Base-by-base conservation (phyloP, 1,140 invertebrate species). In the Globodera rostochiensis region DNA sequence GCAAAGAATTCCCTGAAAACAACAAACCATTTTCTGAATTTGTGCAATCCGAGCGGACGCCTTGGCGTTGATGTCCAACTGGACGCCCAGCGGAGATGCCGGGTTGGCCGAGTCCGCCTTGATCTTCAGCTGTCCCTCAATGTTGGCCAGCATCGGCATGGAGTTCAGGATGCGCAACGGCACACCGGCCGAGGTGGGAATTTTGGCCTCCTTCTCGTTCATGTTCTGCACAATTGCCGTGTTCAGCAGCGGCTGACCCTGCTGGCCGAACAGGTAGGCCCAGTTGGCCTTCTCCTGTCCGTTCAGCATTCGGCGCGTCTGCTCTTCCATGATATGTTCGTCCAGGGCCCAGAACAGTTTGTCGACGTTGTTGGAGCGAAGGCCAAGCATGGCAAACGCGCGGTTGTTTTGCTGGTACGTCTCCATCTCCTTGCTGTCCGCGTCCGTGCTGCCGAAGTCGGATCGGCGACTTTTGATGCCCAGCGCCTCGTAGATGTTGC, bases 131-230 rank as follows among this genome's bases (percentile, higher is more conserved):
- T 74, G 25, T 21, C 84, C 87, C 46, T 82, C 60, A 49, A 87
- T 45, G 49, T 76, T 60, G 74, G 79, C 64, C 70, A 87, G 36
- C n/a, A 84, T 77, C 25, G 86, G 84, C 73, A 81, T 76, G n/a
- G 80, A 79, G 71, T 82, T 69, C 13, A 64, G 50, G 69, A 86
- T 77, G 53, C 77, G 45, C 64, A 88, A 77, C 36, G 87, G 86
- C 57, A 87, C 47, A 82, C 87, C 87, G 47, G 81, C 69, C 46
- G 83, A 66, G 15, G 87, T 87, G 15, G 87, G 84, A 21, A 88
- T 78, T 47, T 73, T 80, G 76, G 80, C 74, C 66, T 74, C 60
- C 53, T 67, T 78, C 66, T 88, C 87, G 82, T 86, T 79, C 73
- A 86, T 46, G 66, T 82, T 82, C 53, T 76, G 53, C 36, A 83